phyloP scores from a whole-genome alignment of 2,888 invertebrate species.

The Oeneis ivallda region DNA sequence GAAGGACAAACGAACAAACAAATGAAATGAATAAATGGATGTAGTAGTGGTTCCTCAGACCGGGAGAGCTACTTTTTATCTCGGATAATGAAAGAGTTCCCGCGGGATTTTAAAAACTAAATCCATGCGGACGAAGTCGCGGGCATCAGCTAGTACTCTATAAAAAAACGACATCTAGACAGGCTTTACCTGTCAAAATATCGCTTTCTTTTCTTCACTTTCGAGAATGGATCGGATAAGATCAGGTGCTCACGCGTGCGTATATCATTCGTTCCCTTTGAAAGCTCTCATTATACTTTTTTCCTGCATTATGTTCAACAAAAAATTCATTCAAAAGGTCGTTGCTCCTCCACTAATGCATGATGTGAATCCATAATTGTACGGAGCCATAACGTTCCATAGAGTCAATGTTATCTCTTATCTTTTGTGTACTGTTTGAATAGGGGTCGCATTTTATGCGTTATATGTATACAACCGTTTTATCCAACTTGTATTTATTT shows the following conservation, averaged over 20 bases:
- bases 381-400: conserved; percentile 14
- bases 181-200: conserved; percentile 2
- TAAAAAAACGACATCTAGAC: neutral
- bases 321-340: conserved; percentile 24
- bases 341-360: conserved; percentile 20
- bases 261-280: conserved; percentile 26
- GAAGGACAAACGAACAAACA: too few relatives aligned
- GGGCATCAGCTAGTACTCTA: too few relatives aligned
- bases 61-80: too few relatives aligned
- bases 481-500: neutral
- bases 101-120: too few relatives aligned
- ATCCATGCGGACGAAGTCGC: too few relatives aligned
- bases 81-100: too few relatives aligned
- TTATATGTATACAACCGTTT: neutral
- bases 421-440: conserved; percentile 6
- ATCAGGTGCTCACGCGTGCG: conserved; percentile 14
- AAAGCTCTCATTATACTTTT: conserved; percentile 21
- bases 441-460: neutral
- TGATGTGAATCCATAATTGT: conserved; percentile 27
- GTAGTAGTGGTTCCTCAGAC: too few relatives aligned
- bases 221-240: conserved; percentile 19
- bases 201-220: conserved; percentile 18
- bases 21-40: too few relatives aligned
- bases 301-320: conserved; percentile 16
- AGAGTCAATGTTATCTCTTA: neutral